Evolutionary conservation across 2,797 vertebrate genomes (phyloP).

Genomic region (Taenioides sp.): DNA sequence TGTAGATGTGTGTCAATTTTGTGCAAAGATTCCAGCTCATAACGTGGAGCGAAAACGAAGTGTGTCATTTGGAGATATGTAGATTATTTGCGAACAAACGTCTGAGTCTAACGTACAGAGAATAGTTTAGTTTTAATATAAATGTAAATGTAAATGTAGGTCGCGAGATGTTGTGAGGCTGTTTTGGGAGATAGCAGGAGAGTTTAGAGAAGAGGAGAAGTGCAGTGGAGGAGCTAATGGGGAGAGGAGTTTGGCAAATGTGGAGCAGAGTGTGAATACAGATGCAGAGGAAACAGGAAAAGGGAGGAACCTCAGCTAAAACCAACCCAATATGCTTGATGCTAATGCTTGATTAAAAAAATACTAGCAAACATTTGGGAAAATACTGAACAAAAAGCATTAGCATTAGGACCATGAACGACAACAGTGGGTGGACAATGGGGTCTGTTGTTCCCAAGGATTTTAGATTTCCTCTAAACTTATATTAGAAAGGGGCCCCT

Average conservation of each 20-base stretch:
- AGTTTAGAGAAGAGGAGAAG: not conserved
- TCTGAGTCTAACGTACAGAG: not conserved
- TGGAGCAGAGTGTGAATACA: not conserved
- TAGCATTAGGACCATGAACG: too few species aligned
- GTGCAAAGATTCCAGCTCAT: not conserved
- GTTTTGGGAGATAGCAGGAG: not conserved
- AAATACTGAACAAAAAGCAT: too few species aligned
- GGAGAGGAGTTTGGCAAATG: constrained; percentile 4
- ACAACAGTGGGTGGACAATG: too few species aligned
- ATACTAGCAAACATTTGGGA: too few species aligned
- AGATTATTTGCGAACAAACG: not conserved
- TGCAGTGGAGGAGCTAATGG: not conserved
- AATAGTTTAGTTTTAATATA: not conserved
- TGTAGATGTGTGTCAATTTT: not conserved
- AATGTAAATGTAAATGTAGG: not conserved
- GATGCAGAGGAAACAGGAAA: not conserved
- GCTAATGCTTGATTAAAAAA: too few species aligned
- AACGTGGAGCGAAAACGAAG: not conserved
- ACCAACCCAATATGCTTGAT: not conserved
- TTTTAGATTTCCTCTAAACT: too few species aligned
- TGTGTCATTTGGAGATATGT: not conserved
- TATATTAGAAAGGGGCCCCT: too few species aligned
- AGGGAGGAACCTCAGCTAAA: not conserved
- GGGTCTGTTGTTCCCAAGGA: too few species aligned
- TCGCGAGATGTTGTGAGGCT: not conserved